Evolutionary conservation across 2,113 vertebrate genomes (phyloP).

Genomic region (Takifugu bimaculatus): DNA sequence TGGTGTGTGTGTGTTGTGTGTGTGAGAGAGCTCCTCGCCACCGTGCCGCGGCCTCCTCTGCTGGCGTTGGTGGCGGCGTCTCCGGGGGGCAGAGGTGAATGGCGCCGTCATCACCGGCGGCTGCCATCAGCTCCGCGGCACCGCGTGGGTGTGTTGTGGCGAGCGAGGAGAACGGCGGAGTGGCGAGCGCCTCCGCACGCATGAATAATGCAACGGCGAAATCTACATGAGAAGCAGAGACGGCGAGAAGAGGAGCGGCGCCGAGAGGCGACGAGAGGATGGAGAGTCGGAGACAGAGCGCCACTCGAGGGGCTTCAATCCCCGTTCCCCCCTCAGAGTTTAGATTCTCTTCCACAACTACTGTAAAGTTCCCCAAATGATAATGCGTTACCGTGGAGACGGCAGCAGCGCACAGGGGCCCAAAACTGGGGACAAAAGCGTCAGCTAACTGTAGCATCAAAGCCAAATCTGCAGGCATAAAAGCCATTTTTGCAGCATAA

Average conservation of each 20-base stretch:
- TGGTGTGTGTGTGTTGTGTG: slow-evolving; percentile 79
- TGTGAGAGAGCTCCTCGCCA: slow-evolving; percentile 85
- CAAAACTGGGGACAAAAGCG: no score
- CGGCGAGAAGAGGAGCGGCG: slow-evolving; percentile 8
- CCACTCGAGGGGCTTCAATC: slow-evolving; percentile 4
- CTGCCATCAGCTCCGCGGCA: not conserved
- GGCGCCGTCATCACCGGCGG: no score
- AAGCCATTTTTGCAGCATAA: no score
- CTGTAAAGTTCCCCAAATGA: not conserved
- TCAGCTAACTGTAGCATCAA: not conserved
- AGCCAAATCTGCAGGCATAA: no score
- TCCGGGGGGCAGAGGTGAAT: slow-evolving; percentile 63
- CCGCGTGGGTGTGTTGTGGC: no score
- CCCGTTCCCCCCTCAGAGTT: not conserved
- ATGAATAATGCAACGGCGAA: slow-evolving; percentile 63
- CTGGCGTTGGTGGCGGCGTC: slow-evolving; percentile 79
- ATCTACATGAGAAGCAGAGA: slow-evolving; percentile 60
- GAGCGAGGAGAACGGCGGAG: not conserved
- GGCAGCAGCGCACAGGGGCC: no score
- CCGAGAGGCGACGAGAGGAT: slow-evolving; percentile 7
- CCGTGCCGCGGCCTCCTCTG: slow-evolving; percentile 80
- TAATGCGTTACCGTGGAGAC: no score
- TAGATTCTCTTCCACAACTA: not conserved
- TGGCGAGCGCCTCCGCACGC: slow-evolving; percentile 12
- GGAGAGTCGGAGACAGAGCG: slow-evolving; percentile 11